Percentiles rank a stretch among this genome's conserved stretches.
phyloP scores from a whole-genome alignment of 2,113 vertebrate species.

The Todiramphus chloris region DNA sequence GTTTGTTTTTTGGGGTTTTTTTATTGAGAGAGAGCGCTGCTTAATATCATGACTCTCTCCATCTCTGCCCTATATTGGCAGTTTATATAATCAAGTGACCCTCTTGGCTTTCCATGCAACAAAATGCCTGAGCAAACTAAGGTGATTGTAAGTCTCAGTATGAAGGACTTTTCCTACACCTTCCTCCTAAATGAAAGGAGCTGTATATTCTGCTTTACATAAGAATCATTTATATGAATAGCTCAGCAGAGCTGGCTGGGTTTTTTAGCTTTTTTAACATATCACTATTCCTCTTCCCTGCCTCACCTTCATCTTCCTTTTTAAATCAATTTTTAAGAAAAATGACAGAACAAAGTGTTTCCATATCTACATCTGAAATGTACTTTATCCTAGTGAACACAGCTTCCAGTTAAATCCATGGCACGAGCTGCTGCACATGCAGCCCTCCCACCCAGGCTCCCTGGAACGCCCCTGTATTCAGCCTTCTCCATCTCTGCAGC shows the following conservation, averaged over 20 bases:
- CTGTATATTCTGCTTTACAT: not conserved
- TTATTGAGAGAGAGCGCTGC: not conserved
- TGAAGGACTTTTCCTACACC: not conserved
- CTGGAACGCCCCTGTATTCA: rapidly evolving
- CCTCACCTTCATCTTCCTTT: not conserved
- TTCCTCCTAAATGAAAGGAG: not conserved
- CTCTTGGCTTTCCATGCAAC: not conserved
- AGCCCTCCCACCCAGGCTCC: rapidly evolving
- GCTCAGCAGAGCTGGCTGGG: not conserved
- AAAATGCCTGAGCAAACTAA: not conserved
- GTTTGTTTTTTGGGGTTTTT: not conserved
- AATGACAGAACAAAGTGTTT: not conserved
- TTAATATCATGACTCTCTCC: not conserved
- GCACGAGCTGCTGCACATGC: rapidly evolving
- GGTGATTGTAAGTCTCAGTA: not conserved
- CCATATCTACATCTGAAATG: not conserved
- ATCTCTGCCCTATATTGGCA: not conserved
- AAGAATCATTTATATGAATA: not conserved
- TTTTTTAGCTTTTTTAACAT: not conserved
- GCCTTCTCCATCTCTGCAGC: not conserved
- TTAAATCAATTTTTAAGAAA: not conserved
- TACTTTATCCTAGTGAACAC: not conserved
- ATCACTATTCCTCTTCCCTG: not conserved
- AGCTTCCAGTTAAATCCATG: not conserved
- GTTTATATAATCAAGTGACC: not conserved